A percentile compares a stretch with the other conserved stretches of the same genome.
Evolutionary conservation across 2,797 vertebrate species (phyloP).

Genomic region (Mycteria americana): DNA sequence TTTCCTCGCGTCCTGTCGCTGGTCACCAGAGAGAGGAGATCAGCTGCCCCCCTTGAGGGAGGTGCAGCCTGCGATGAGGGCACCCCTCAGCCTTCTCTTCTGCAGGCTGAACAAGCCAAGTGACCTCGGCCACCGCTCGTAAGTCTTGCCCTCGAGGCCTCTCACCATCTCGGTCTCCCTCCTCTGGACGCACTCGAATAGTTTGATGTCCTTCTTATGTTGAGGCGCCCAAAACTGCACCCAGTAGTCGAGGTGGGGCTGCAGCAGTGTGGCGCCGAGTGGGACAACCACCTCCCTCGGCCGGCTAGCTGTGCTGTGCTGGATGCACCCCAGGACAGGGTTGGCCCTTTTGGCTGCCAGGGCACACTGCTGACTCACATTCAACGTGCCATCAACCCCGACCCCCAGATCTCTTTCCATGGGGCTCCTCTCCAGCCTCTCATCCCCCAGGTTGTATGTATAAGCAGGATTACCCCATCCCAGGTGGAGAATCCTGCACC

Average conservation of each 20-base stretch:
- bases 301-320: neutral
- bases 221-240: neutral
- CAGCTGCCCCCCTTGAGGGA: neutral
- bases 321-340: neutral
- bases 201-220: accelerated
- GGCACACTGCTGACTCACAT: neutral
- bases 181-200: neutral
- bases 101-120: neutral
- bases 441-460: neutral
- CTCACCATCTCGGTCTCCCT: neutral
- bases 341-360: neutral
- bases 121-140: neutral
- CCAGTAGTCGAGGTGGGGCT: too few species aligned
- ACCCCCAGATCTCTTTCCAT: neutral
- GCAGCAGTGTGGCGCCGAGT: neutral
- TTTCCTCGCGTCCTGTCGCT: neutral
- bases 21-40: neutral
- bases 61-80: neutral
- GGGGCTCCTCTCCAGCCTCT: neutral
- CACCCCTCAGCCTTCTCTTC: neutral
- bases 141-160: neutral
- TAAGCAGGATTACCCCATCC: neutral
- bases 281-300: neutral
- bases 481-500: neutral
- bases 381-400: neutral